Evolutionary conservation across 1,140 invertebrate genomes (phyloP), one percentile per base, ranked within the genome.

Genomic region (Zaprionus lachaisei): DNA sequence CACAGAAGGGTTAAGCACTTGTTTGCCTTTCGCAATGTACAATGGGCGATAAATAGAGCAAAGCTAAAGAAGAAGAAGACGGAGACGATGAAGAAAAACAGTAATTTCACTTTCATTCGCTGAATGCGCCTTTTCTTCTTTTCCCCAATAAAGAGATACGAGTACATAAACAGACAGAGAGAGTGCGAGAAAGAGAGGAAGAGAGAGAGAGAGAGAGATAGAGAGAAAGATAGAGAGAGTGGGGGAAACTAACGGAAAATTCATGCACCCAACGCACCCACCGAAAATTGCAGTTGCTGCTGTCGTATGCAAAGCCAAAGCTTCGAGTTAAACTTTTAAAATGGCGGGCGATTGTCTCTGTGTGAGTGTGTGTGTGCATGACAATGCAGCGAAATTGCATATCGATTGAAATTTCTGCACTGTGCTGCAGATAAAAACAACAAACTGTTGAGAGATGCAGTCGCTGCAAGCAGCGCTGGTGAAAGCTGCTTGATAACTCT

Each of bases 321-420:
- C 84, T 89, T 89, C 78, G 78, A 72, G 81, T 64, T 68, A 79
- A 87, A 89, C 74, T 89, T 89, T 79, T 87, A 83, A 87, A 87
- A 87, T 83, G 84, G 84, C 84, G 84, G 72, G 79, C 57, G 61
- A 69, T 64, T 64, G 24, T 17, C 20, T 61, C 26, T 47, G 34
- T 61, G 22, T 38, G 15, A 64, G 17, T 64, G 57, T 69, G n/a
- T 66, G 44, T 69, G 38, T 70, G 54, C 70, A 61, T 70, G 17
- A 34, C 49, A 65, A 61, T 26, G 17, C 20, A 51, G 17, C 41
- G 54, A 57, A 31, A 63, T 61, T 66, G 57, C 49, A 74, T 74
- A 78, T 78, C 76, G 76, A 78, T 78, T 76, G 28, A 66, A 66
- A 72, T 67, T 67, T 61, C 70, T 71, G 47, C 34, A 71, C 12